Conservation (phyloP, 2,113 vertebrate species). For the Tachysurus fulvidraco region DNA sequence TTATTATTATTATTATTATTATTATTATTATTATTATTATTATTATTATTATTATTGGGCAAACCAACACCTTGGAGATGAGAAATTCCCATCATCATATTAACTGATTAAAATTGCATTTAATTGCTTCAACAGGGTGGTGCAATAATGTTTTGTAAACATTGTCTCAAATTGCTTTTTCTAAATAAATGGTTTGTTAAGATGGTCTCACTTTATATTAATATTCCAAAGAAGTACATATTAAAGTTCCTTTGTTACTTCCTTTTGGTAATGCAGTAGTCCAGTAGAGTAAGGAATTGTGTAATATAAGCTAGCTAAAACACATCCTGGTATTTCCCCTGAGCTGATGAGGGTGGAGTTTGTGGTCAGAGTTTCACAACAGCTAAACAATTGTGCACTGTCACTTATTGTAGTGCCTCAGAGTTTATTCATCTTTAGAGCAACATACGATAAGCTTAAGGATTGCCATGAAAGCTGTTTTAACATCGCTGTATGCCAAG, state of each 20-base stretch:
- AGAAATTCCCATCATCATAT: too few relatives aligned
- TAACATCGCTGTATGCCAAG: constrained; percentile 42
- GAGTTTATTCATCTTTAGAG: background rate
- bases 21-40: too few relatives aligned
- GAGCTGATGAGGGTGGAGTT: constrained; percentile 7
- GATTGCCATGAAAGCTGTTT: background rate
- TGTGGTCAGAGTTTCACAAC: background rate
- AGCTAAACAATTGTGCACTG: background rate
- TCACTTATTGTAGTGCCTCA: background rate
- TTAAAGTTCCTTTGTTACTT: background rate
- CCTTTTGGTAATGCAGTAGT: background rate
- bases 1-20: too few relatives aligned
- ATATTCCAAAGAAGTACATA: background rate
- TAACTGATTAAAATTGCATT: too few relatives aligned
- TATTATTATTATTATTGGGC: too few relatives aligned
- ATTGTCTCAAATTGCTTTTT: too few relatives aligned
- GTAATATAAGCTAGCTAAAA: background rate
- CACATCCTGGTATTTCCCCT: background rate
- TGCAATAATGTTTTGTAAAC: too few relatives aligned
- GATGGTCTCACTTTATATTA: too few relatives aligned
- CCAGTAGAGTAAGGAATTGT: background rate
- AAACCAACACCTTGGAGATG: too few relatives aligned
- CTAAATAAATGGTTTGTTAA: too few relatives aligned
- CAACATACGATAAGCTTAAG: background rate
- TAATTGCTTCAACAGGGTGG: too few relatives aligned